A percentile compares a stretch with the other conserved stretches of the same genome.
These are phyloP conservation scores for Clarias laeviceps DNA, from an alignment of 2,797 vertebrate species.

Conservation along the genomic window DNA sequence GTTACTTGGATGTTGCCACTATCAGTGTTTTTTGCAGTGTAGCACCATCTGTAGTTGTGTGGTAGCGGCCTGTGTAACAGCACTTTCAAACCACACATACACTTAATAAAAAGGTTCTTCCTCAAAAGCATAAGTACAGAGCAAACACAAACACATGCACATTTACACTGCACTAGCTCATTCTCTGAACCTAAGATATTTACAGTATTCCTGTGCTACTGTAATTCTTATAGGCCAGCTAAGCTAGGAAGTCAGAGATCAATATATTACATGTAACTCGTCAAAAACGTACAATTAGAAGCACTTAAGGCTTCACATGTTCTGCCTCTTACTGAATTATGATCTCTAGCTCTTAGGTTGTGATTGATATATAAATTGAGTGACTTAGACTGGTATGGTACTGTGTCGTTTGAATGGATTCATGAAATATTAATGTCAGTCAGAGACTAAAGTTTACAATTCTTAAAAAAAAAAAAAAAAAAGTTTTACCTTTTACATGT, in stretches of 20 bases:
- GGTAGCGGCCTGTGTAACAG: constrained; percentile 48
- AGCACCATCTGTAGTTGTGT: constrained; percentile 55
- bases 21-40: constrained; percentile 51
- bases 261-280: constrained; percentile 57
- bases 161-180: constrained; percentile 50
- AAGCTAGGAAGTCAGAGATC: constrained; percentile 39
- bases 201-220: constrained; percentile 48
- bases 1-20: constrained; percentile 55
- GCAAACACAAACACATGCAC: constrained; percentile 44
- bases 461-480: constrained; percentile 74
- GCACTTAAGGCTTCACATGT: constrained; percentile 42
- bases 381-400: constrained; percentile 37
- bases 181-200: constrained; percentile 43
- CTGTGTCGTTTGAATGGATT: background rate
- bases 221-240: constrained; percentile 46
- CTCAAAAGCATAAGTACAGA: constrained; percentile 43
- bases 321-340: constrained; percentile 61
- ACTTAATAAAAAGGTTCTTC: constrained; percentile 50
- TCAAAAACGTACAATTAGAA: constrained; percentile 48
- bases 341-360: constrained; percentile 61
- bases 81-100: constrained; percentile 50
- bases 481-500: constrained; percentile 66
- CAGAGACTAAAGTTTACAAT: constrained; percentile 76
- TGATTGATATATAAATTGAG: constrained; percentile 51
- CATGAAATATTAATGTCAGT: constrained; percentile 31